Base-by-base conservation (phyloP, 2,113 vertebrate species). In the Lota lota region DNA sequence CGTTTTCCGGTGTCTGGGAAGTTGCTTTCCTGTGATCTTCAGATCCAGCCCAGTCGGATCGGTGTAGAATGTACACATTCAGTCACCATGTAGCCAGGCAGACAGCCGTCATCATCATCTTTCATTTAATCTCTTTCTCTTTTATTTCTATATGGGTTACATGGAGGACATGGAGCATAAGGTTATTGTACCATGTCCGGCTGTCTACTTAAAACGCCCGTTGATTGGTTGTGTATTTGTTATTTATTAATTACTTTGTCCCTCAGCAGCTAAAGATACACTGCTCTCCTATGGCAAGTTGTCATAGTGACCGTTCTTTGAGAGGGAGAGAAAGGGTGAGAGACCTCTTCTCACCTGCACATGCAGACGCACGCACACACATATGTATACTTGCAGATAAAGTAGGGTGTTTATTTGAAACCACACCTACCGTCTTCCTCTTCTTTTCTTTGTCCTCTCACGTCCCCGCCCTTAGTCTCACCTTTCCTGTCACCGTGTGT, bases 251-350 rank as follows among this genome's bases (percentile, higher is more conserved):
- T n/a, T 56, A n/a, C 16, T 56, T 5, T n/a, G 53, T 56, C 53
- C 53, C 53, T 56, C 53, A 17, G 53, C 53, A 56, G 53, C 62
- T 22, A 8, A 22, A 61, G 79, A 80, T 79, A 70, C 68, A 69
- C 66, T 0, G 19, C 70, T 68, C 81, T 79, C 82, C 72, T 18
- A 64, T 81, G 77, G 79, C 82, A 79, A 81, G 79, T 82, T 84
- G 81, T 83, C 81, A 83, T 78, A 75, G 83, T 64, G 81, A 76
- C 80, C 71, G 77, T 24, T 28, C 24, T 8, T 21, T n/a, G 58
- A 69, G 71, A 74, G 79, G 70, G 53, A 66, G 73, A 70, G 22
- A 40, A 51, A 78, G 33, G 18, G n/a, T n/a, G 17, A 22, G 53
- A 59, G 18, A 72, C 16, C 40, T 56, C 63, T 50, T 50, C 20